Evolutionary conservation across 2,113 vertebrate genomes (phyloP), one percentile per base, ranked within the genome.

Genomic region (Miniopterus natalensis): DNA sequence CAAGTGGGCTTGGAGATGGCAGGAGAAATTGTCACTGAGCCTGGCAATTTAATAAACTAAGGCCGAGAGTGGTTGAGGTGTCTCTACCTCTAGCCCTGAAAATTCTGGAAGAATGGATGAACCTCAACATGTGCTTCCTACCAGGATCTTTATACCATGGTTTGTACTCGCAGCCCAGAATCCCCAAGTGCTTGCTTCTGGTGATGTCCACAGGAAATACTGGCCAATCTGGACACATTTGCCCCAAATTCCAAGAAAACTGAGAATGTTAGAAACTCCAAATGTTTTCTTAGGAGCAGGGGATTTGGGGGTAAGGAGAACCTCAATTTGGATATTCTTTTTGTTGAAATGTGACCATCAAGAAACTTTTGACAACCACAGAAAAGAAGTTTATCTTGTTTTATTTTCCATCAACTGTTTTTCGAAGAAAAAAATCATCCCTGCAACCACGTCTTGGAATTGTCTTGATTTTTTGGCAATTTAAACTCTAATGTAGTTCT

Each of bases 381-480:
- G 29, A 75, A 51, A 85, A 92, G 61, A 80, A 36, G 84, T 87
- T 90, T 61, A 61, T 36, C 61, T 88, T 92, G 40, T 51, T 94
- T 95, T 89, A 66, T 8, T 93, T 57, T 59, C 36, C 94, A 23
- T 92, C 63, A 42, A 8, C 49, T 74, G 25, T 85, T 75, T 89
- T 84, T 42, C 25, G 53, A 13, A 93, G 73, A 88, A 61, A 45
- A 51, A 45, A 89, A 79, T 75, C 36, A 85, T 93, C 29, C 18
- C 53, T 89, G 11, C 70, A 90, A 87, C 95, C 95, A 96, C 27
- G 55, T 70, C 71, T 91, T 90, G 65, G 42, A 86, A 92, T 74
- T 92, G 45, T 92, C 73, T 92, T 96, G 80, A 95, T 95, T 92
- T 97, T 91, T 88, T 55, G 79, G 53, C 78, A 83, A 53, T 88